Evolutionary conservation across 2,888 invertebrate species (phyloP).

Genomic region (Rotaria macrura): DNA sequence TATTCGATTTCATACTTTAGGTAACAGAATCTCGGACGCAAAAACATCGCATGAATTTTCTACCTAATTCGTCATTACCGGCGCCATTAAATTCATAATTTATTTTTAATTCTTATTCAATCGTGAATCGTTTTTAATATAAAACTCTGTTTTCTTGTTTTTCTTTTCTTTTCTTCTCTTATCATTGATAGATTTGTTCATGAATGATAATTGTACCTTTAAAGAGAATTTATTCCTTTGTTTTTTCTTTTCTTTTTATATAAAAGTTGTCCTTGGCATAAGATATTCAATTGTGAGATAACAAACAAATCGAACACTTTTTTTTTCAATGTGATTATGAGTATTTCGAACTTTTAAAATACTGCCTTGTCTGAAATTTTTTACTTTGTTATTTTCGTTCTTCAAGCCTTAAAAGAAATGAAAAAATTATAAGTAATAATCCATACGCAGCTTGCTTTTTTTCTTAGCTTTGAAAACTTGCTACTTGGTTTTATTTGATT

Average conservation of each 20-base stretch:
- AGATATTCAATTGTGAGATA: neutral
- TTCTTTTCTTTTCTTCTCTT: neutral
- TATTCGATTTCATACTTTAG: neutral
- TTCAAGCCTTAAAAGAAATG: too few relatives aligned
- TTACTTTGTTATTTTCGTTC: too few relatives aligned
- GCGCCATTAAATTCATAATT: neutral
- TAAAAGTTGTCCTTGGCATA: neutral
- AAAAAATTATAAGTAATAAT: too few relatives aligned
- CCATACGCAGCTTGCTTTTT: too few relatives aligned
- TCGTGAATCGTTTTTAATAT: too few relatives aligned
- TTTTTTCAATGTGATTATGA: too few relatives aligned
- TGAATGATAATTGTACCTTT: neutral
- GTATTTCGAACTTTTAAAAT: too few relatives aligned
- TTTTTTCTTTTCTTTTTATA: neutral
- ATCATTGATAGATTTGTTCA: neutral
- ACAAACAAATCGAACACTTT: too few relatives aligned
- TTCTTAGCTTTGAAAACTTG: too few relatives aligned
- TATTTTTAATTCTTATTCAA: neutral
- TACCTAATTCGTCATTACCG: neutral
- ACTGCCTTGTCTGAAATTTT: too few relatives aligned
- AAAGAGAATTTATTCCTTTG: neutral
- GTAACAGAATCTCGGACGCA: neutral
- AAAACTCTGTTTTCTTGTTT: neutral
- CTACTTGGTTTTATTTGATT: too few relatives aligned
- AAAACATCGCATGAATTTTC: slow-evolving; percentile 18